These are phyloP conservation scores for Magallana ariakensis DNA, from an alignment of 1,140 invertebrate genomes.

Conservation along the genomic window DNA sequence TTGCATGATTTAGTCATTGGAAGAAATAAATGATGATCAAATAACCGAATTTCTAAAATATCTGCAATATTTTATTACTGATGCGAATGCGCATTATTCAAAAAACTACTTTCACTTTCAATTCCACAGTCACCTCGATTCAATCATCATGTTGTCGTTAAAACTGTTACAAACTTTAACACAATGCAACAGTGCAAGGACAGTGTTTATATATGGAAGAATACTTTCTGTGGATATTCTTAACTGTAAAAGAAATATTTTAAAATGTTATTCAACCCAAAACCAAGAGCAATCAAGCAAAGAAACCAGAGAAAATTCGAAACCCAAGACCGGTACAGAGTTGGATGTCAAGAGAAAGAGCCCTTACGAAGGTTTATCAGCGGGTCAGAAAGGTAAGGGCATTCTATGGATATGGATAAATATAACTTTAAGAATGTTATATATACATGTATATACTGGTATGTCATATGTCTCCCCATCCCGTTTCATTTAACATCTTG, in stretches of 20 bases:
- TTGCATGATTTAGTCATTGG: too few species aligned
- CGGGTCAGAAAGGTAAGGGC: conserved; percentile 64
- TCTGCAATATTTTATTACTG: too few species aligned
- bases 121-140: not conserved
- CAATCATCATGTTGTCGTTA: not conserved
- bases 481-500: too few species aligned
- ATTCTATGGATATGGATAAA: too few species aligned
- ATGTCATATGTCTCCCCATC: too few species aligned
- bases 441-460: too few species aligned
- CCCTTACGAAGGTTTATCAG: conserved; percentile 68
- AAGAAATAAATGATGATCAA: too few species aligned
- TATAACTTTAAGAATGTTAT: too few species aligned
- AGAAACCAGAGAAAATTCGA: conserved; percentile 27
- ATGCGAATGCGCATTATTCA: too few species aligned
- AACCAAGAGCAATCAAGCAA: not conserved
- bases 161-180: not conserved
- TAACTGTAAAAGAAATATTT: conserved; percentile 17
- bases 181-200: not conserved
- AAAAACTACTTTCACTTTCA: conserved; percentile 29
- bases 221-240: not conserved
- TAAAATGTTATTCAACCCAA: conserved; percentile 23
- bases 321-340: conserved; percentile 56
- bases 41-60: too few species aligned
- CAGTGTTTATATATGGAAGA: not conserved
- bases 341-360: conserved; percentile 65